Evolutionary conservation across 2,113 vertebrate genomes (phyloP).

Genomic region (Ceratotherium simum): DNA sequence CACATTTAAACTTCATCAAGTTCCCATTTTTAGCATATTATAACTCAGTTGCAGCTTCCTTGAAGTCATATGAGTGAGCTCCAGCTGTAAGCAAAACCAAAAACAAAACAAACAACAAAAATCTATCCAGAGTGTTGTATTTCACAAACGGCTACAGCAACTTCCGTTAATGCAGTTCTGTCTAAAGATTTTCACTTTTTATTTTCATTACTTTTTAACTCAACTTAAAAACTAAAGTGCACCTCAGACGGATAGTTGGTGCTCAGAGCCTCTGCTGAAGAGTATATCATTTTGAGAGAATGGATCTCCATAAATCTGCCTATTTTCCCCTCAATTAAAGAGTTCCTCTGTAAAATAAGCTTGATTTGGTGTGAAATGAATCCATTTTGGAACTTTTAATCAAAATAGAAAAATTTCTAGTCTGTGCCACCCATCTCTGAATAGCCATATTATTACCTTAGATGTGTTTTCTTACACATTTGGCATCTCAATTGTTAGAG

Average conservation of each 20-base stretch:
- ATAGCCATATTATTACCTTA: neutral
- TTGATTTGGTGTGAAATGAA: neutral
- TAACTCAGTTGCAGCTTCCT: neutral
- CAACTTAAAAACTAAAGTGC: neutral
- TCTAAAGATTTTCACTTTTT: neutral
- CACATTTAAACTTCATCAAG: neutral
- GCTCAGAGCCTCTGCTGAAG: neutral
- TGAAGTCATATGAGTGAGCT: neutral
- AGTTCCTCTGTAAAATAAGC: slow-evolving; percentile 10
- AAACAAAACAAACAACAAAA: neutral
- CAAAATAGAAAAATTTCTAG: neutral
- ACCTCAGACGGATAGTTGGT: neutral
- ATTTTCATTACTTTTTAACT: slow-evolving; percentile 18
- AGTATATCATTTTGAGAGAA: neutral
- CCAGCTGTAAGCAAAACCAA: neutral
- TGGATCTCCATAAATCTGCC: neutral
- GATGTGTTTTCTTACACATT: neutral
- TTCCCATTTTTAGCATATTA: neutral
- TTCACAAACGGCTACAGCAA: neutral
- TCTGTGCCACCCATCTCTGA: neutral
- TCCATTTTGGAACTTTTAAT: neutral
- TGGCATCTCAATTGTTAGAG: slow-evolving; percentile 5
- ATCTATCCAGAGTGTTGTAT: neutral
- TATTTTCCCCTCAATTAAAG: neutral
- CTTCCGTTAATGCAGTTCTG: neutral